These are phyloP conservation scores for Phrynosoma platyrhinos DNA, from an alignment of 2,113 vertebrate genomes.

Conservation along the genomic window DNA sequence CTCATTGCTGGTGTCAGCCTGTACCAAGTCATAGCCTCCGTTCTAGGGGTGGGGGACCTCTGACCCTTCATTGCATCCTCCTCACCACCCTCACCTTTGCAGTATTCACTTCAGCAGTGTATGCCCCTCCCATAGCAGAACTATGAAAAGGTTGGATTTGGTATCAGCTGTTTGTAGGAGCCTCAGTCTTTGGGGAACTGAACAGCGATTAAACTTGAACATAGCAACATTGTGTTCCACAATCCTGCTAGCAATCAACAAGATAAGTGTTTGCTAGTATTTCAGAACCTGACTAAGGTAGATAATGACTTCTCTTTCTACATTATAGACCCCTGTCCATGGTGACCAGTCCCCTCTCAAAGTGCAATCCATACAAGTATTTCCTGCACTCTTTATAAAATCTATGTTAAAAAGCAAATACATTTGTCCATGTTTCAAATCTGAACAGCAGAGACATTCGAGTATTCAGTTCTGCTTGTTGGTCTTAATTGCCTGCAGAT, in stretches of 20 bases:
- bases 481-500: background rate
- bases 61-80: no score
- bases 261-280: background rate
- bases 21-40: no score
- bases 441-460: background rate
- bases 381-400: background rate
- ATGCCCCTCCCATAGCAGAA: background rate
- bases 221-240: background rate
- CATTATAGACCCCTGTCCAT: background rate
- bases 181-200: background rate
- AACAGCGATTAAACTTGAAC: background rate
- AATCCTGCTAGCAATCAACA: background rate
- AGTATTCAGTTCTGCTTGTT: background rate
- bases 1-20: background rate
- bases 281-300: background rate
- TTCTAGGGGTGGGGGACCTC: no score
- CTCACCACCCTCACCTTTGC: background rate
- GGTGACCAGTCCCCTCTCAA: background rate
- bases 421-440: background rate
- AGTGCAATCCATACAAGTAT: background rate
- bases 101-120: background rate
- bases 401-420: background rate
- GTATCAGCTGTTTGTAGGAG: constrained; percentile 4
- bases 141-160: background rate
- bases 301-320: no score